These are phyloP conservation scores for Xiphophorus hellerii DNA, from an alignment of 2,113 vertebrate species.

Conservation along the genomic window DNA sequence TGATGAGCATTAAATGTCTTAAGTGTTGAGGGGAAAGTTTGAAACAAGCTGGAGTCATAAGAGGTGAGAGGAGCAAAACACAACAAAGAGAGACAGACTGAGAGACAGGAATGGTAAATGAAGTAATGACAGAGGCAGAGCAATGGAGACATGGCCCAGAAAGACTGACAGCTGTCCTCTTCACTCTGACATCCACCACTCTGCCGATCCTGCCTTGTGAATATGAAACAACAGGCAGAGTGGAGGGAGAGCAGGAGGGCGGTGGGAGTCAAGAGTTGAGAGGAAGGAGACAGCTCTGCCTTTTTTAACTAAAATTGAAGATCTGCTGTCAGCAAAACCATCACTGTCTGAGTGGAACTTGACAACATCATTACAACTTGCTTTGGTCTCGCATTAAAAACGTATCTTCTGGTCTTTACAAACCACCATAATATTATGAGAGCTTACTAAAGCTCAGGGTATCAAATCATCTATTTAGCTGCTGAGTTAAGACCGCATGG, in stretches of 20 bases:
- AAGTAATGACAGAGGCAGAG: constrained; percentile 8
- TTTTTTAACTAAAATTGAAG: constrained; percentile 19
- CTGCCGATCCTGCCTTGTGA: constrained; percentile 27
- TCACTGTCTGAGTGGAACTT: constrained; percentile 28
- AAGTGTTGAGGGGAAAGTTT: neutral
- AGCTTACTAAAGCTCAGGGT: neutral
- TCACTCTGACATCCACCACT: constrained; percentile 34
- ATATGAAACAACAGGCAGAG: constrained; percentile 27
- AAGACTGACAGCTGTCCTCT: constrained; percentile 59
- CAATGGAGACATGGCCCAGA: constrained; percentile 16
- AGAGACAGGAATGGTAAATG: constrained; percentile 9
- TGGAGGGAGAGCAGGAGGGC: neutral
- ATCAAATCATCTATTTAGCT: neutral
- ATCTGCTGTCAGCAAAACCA: constrained; percentile 33
- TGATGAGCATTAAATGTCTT: neutral
- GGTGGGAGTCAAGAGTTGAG: constrained; percentile 2
- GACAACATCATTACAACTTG: constrained; percentile 2
- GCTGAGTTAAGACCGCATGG: neutral
- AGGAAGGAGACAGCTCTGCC: constrained; percentile 1
- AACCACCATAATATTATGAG: neutral
- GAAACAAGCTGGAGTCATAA: neutral
- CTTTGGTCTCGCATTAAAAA: neutral
- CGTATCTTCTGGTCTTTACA: neutral
- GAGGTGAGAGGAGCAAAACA: neutral
- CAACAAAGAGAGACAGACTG: constrained; percentile 27